Conservation (phyloP, 2,113 vertebrate genomes). For the Ammodytes dubius region DNA sequence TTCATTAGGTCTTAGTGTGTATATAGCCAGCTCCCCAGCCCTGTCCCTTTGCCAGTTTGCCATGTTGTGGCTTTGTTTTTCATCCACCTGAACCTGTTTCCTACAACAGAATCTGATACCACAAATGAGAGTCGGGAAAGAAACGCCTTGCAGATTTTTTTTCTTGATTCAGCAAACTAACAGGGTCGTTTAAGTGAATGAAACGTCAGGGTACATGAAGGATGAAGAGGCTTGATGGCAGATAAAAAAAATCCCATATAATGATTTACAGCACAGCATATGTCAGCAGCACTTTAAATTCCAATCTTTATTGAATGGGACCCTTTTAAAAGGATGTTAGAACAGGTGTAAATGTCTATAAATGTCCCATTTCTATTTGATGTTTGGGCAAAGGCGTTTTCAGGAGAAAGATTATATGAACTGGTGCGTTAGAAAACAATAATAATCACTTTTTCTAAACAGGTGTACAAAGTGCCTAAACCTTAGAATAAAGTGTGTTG, state of each 20-base stretch:
- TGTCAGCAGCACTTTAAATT: conserved; percentile 31
- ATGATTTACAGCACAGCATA: conserved; percentile 33
- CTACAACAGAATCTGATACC: conserved; percentile 32
- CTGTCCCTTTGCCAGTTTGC: not conserved
- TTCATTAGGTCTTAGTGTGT: not conserved
- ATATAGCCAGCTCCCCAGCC: not conserved
- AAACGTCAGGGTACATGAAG: conserved; percentile 41
- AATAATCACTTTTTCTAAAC: not conserved
- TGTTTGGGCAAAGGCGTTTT: not conserved
- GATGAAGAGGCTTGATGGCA: conserved; percentile 33
- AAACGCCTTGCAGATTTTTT: conserved; percentile 59
- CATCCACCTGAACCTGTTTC: conserved; percentile 32
- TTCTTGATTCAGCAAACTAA: conserved; percentile 60
- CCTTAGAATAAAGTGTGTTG: not conserved
- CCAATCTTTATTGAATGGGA: conserved; percentile 1
- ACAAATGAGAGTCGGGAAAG: conserved; percentile 47
- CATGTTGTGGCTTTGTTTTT: not conserved
- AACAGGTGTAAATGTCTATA: not conserved
- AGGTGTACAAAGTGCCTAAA: not conserved
- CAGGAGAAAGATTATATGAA: not conserved
- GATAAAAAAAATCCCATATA: not conserved
- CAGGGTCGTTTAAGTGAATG: conserved; percentile 36
- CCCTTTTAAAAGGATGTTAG: conserved; percentile 3
- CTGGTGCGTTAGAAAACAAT: not conserved
- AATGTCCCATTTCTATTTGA: conserved; percentile 1